These are phyloP conservation scores for Chaetodon trifasciatus DNA, from an alignment of 2,797 vertebrate species.

Conservation along the genomic window DNA sequence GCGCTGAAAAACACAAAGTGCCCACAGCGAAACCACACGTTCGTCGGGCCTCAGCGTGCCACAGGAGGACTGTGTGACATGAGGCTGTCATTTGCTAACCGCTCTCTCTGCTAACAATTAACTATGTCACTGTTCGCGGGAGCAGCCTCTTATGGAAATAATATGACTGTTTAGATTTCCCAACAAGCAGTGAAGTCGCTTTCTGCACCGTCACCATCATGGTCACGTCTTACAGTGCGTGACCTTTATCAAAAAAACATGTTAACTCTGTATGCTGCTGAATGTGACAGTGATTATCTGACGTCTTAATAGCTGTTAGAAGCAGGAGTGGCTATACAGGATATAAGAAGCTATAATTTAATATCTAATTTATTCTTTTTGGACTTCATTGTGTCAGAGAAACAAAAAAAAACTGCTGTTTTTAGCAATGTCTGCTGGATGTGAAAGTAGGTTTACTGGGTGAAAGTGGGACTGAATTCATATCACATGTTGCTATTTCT, in stretches of 20 bases:
- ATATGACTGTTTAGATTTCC: slow-evolving; percentile 38
- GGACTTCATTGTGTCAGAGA: not conserved
- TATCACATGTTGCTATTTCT: slow-evolving; percentile 15
- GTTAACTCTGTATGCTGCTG: not conserved
- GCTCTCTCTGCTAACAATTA: slow-evolving; percentile 67
- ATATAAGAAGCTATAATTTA: not conserved
- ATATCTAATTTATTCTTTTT: not conserved
- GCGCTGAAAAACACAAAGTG: not conserved
- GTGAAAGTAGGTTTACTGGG: slow-evolving; percentile 4
- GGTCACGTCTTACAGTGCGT: not conserved
- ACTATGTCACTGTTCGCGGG: slow-evolving; percentile 59
- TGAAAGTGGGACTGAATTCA: slow-evolving; percentile 18
- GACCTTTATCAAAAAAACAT: not conserved
- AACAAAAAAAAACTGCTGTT: not conserved
- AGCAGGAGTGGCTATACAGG: too few relatives aligned
- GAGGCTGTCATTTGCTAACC: slow-evolving; percentile 64
- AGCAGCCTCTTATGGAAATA: slow-evolving; percentile 37
- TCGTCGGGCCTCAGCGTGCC: slow-evolving; percentile 43
- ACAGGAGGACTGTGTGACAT: slow-evolving; percentile 57
- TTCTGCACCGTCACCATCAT: not conserved
- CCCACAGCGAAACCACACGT: slow-evolving; percentile 39
- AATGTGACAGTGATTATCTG: not conserved
- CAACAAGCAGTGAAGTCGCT: slow-evolving; percentile 34
- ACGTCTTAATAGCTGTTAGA: not conserved
- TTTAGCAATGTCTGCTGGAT: not conserved